Evolutionary conservation across 2,797 vertebrate species (phyloP), one percentile per base, ranked within the genome.

Genomic region (Aselliscus stoliczkanus): DNA sequence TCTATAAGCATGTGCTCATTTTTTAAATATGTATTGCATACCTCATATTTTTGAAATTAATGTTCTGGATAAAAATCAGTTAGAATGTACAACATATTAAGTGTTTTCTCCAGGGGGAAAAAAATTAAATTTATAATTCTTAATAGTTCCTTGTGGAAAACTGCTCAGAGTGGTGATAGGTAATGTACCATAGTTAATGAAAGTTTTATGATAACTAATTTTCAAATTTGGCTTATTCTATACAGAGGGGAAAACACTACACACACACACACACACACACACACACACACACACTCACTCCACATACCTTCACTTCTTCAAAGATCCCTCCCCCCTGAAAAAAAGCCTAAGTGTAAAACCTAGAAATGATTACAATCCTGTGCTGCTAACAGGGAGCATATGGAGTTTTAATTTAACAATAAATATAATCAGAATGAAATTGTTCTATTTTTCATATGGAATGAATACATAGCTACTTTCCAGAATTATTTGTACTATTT

Each of bases 141-240:
- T 70, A 97, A 88, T 34, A 96, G n/a, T 7, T 73, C 8, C 56
- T 81, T n/a, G 42, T 50, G 20, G 52, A 89, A 95, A 82, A 87
- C 67, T 90, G 39, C 29, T 94, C 39, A 85, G 58, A 77, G n/a
- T 77, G 47, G 18, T 81, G 34, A 52, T 21, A 70, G 29, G 31
- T 80, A 90, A 90, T 62, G 37, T 83, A 83, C 44, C 70, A 31
- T 50, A 31, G 62, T 65, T 94, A 82, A 82, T 82, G 62, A 94
- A 77, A 92, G 2, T 10, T 34, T 18, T 82, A 2, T 56, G 50
- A 27, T 73, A 94, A 67, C 50, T 73, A 67, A n/a, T 42, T 89
- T 84, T 67, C 37, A 83, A 79, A 50, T 77, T 72, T 17, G 80
- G 20, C 37, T 92, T 79, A 67, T 54, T 82, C 21, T 50, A 37